Evolutionary conservation across 2,888 invertebrate species (phyloP), one percentile per base, ranked within the genome.

Genomic region (Cyrtodaria siliqua): DNA sequence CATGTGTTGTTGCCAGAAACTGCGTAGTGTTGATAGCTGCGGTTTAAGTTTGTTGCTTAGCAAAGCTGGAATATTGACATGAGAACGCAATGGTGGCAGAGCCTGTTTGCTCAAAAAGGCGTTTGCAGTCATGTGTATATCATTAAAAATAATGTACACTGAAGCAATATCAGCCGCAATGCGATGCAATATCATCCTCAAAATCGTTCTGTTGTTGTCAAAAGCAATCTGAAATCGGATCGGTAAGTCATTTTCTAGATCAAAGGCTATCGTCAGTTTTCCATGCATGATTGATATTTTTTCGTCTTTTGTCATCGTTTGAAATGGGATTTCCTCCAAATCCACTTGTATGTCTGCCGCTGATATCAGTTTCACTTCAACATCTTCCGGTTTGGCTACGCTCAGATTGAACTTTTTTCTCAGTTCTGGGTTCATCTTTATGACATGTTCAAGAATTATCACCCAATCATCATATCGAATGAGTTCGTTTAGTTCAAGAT

Each of bases 371-470:
- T 24, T 26, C n/a, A 52, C 62, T 12, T 16, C 24, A 12, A 62
- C 52, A 4, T 52, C 24, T 23, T 4, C 33, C n/a, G n/a, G n/a
- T n/a, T n/a, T n/a, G 4, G 38, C 40, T 2, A 50, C 29, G 29
- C 38, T 49, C 24, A 8, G 6, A 16, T 20, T 18, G 38, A 16
- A 62, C 20, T n/a, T 33, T n/a, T 40, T 62, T 16, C 38, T 20
- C n/a, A 62, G 26, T 18, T 52, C 62, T 16, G 52, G 52, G n/a
- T 62, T 33, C 38, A 38, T 50, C n/a, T 62, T 62, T 24, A 62
- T 23, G 2, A 62, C 38, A 38, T 50, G 62, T 16, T 29, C 33
- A 33, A 62, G 50, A 24, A 62, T 62, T 20, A 20, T 40, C 2
- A 20, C 20, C 62, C 62, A 62, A 0, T 62, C 62, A 23, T 33